Evolutionary conservation across 2,797 vertebrate genomes (phyloP).

Genomic region (Tolypeutes matacus): DNA sequence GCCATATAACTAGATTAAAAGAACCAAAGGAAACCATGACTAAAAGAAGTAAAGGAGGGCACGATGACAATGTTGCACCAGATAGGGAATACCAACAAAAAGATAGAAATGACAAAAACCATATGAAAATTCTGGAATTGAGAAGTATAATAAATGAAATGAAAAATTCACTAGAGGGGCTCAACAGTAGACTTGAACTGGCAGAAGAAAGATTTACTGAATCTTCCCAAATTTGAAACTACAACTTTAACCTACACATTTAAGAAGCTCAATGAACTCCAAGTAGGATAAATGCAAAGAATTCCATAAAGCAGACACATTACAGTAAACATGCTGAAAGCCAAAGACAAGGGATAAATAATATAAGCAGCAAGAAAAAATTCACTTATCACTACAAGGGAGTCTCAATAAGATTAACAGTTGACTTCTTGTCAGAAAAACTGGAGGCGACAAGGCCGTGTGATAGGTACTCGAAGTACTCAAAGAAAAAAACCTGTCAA

Average conservation of each 20-base stretch:
- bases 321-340: neutral
- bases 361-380: neutral
- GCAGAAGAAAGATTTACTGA: conserved; percentile 1
- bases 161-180: neutral
- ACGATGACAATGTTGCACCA: neutral
- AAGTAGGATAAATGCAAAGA: neutral
- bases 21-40: neutral
- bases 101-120: neutral
- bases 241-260: neutral
- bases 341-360: neutral
- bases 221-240: neutral
- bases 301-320: neutral
- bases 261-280: neutral
- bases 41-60: neutral
- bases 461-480: neutral
- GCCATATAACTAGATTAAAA: neutral
- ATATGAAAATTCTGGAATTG: conserved; percentile 46
- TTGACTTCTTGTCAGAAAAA: neutral
- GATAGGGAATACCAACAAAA: neutral
- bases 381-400: neutral
- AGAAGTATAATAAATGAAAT: neutral
- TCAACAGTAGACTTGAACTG: neutral
- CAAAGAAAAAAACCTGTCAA: neutral
- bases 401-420: neutral
- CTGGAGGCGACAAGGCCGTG: neutral